These are phyloP conservation scores for Drosophila multiciliata DNA, from an alignment of 2,888 invertebrate species.

Conservation along the genomic window DNA sequence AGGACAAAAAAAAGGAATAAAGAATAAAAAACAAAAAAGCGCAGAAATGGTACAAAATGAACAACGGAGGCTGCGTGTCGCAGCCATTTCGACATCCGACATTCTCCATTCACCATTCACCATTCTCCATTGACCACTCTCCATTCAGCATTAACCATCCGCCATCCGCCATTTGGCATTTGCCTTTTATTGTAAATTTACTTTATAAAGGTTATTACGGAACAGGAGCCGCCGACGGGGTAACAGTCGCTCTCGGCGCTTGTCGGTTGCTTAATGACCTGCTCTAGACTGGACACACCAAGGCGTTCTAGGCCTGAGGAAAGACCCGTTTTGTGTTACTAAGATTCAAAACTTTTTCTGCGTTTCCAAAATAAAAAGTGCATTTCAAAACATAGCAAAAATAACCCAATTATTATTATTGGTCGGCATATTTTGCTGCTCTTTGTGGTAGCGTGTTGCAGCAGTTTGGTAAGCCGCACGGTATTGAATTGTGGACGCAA, in stretches of 20 bases:
- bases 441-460: constrained; percentile 22
- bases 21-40: constrained; percentile 10
- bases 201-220: constrained; percentile 76
- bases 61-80: constrained; percentile 30
- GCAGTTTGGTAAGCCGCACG: constrained; percentile 18
- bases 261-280: constrained; percentile 39
- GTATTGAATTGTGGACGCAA: constrained; percentile 15
- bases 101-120: constrained; percentile 14
- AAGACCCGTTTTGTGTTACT: neutral
- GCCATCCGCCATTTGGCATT: constrained; percentile 43
- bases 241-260: constrained; percentile 28
- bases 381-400: neutral
- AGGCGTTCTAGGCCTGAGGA: neutral
- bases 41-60: constrained; percentile 24
- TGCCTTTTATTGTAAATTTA: constrained; percentile 79
- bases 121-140: constrained; percentile 18
- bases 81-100: constrained; percentile 39
- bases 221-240: constrained; percentile 2
- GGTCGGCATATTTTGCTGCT: neutral
- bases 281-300: neutral
- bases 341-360: neutral
- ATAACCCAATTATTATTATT: neutral
- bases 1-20: constrained; percentile 24
- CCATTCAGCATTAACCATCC: constrained; percentile 4
- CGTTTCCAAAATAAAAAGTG: too few species aligned